Percentiles rank a stretch among this genome's conserved stretches.
These are phyloP conservation scores for Stichodactyla mertensii DNA, from an alignment of 64 coral and sea anemone species.

Conservation along the genomic window DNA sequence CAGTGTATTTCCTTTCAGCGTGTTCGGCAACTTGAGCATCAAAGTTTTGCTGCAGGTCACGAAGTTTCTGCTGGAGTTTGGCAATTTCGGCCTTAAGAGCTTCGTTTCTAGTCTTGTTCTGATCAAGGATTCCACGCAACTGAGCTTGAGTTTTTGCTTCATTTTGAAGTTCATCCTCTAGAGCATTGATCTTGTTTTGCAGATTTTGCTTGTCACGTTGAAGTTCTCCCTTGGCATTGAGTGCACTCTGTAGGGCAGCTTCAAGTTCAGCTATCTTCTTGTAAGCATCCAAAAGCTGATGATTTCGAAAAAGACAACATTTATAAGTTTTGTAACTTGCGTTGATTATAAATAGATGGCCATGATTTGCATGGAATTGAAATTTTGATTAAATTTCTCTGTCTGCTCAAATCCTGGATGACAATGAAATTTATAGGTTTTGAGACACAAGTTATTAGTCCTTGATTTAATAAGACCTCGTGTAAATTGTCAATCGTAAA, in stretches of 20 bases:
- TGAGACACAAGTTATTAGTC: too few species aligned
- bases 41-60: constrained; percentile 73
- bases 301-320: background rate
- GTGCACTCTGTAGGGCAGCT: constrained; percentile 64
- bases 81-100: constrained; percentile 67
- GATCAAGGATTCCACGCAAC: constrained; percentile 70
- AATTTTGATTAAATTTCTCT: too few species aligned
- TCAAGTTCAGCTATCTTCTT: constrained; percentile 88
- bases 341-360: background rate
- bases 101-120: constrained; percentile 74
- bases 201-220: constrained; percentile 68
- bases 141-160: constrained; percentile 90
- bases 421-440: too few species aligned
- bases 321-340: background rate
- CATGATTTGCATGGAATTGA: too few species aligned
- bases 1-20: constrained; percentile 82
- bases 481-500: too few species aligned
- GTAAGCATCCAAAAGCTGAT: constrained; percentile 57
- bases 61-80: constrained; percentile 82
- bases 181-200: constrained; percentile 67
- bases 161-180: constrained; percentile 82
- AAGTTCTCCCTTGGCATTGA: constrained; percentile 64
- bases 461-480: too few species aligned
- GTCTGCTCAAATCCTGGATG: too few species aligned
- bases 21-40: constrained; percentile 68